Evolutionary conservation across 2,888 invertebrate genomes (phyloP), one percentile per base, ranked within the genome.

Genomic region (Drosophila peninsularis): DNA sequence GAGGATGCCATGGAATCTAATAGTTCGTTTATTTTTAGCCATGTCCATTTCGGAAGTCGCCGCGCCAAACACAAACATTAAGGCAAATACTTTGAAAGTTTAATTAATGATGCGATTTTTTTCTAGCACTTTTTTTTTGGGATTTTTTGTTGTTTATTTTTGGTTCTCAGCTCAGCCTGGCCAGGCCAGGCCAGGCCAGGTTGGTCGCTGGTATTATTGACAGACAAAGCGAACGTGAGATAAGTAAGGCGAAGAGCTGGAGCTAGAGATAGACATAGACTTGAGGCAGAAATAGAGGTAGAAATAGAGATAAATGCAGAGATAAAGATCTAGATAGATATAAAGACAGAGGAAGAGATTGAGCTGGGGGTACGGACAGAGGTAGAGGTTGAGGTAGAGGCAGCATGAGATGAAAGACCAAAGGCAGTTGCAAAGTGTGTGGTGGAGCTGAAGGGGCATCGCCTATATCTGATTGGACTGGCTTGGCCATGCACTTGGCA

Each of bases 91-190:
- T 67, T 36, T 64, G 66, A 56, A 66, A 67, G 57, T 65, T 77
- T 80, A 88, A 87, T 88, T 84, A 84, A 84, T 88, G 87, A 88
- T 88, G 75, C 67, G 83, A n/a, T 57, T 53, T 69, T 71, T n/a
- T 10, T 19, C 19, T 41, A 41, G 19, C 19, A 41, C n/a, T 24
- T 3, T 24, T 24, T 19, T 47, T 67, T 27, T 41, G 21, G 21
- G 21, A 9, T 24, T 17, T 17, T 36, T 55, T 27, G 34, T 45
- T 53, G 42, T 50, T 17, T 50, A 45, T 54, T 61, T 55, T 53
- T 34, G 49, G 24, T 37, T 37, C 44, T 34, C 55, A 52, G 66
- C 57, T 66, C 21, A 32, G 45, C 27, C 57, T 58, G 75, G 17
- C 54, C 53, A 66, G 65, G 64, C 65, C 53, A 66, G 75, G 17